Conservation (phyloP, 2,113 vertebrate genomes). For the Nesoenas mayeri region DNA sequence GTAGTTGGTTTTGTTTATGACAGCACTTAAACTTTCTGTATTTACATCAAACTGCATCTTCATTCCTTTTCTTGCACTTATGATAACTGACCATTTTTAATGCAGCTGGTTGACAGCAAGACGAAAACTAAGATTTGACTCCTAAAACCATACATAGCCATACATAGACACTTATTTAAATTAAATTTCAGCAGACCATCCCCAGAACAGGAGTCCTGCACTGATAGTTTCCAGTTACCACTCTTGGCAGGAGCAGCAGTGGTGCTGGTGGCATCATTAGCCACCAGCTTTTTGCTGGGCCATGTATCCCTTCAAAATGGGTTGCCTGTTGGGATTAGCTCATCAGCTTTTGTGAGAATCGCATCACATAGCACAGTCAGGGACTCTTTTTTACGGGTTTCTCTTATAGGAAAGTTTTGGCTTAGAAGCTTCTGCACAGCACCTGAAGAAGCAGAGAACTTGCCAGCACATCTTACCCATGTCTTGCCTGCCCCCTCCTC, state of each 20-base stretch:
- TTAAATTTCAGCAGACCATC: not conserved
- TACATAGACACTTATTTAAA: not conserved
- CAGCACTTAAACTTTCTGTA: not conserved
- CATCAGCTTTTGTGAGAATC: not conserved
- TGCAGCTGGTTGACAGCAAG: not conserved
- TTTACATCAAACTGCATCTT: not conserved
- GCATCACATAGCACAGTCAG: not conserved
- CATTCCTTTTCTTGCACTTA: not conserved
- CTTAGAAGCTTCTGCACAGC: not conserved
- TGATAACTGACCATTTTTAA: not conserved
- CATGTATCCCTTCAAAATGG: not conserved
- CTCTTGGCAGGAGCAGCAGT: not conserved
- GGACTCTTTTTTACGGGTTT: not conserved
- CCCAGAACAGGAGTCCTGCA: not conserved
- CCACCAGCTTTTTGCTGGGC: not conserved
- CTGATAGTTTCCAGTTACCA: not conserved
- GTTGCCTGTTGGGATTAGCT: not conserved
- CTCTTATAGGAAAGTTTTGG: not conserved
- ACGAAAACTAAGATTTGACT: not conserved
- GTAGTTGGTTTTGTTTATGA: not conserved
- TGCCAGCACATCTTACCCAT: not conserved
- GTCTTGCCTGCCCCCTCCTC: not conserved
- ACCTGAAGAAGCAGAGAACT: not conserved
- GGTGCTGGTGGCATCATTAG: not conserved
- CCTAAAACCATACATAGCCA: not conserved